phyloP scores from a whole-genome alignment of 2,113 vertebrate genomes.

The Aleadryas rufinucha region DNA sequence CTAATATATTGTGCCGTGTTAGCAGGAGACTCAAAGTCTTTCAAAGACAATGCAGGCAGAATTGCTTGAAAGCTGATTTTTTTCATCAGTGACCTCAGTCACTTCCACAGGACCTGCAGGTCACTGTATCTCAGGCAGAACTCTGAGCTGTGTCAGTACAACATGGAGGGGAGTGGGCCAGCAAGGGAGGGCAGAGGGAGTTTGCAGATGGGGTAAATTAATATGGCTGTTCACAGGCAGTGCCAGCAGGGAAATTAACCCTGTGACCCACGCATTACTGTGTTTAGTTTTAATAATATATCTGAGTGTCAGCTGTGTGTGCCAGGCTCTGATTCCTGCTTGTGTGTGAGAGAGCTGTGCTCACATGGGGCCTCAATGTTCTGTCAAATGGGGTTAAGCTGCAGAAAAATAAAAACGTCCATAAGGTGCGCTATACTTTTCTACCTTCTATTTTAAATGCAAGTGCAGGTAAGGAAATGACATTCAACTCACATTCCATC shows the following conservation, averaged over 20 bases:
- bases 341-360: rapidly evolving
- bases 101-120: background rate
- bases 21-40: background rate
- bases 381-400: background rate
- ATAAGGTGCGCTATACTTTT: background rate
- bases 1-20: too few species aligned
- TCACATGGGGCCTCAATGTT: rapidly evolving
- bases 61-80: background rate
- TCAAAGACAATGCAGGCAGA: background rate
- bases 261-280: background rate
- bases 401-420: background rate
- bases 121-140: rapidly evolving
- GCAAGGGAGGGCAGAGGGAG: background rate
- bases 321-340: too few species aligned
- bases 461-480: background rate
- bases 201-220: background rate
- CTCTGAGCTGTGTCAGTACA: background rate
- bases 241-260: background rate
- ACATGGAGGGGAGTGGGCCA: too few species aligned
- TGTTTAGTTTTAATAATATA: background rate
- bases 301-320: background rate
- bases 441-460: background rate
- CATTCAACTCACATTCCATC: background rate
- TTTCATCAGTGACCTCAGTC: background rate
- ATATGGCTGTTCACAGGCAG: background rate